Conservation (phyloP, 2,113 vertebrate genomes). For the Spizaetus ornatus region DNA sequence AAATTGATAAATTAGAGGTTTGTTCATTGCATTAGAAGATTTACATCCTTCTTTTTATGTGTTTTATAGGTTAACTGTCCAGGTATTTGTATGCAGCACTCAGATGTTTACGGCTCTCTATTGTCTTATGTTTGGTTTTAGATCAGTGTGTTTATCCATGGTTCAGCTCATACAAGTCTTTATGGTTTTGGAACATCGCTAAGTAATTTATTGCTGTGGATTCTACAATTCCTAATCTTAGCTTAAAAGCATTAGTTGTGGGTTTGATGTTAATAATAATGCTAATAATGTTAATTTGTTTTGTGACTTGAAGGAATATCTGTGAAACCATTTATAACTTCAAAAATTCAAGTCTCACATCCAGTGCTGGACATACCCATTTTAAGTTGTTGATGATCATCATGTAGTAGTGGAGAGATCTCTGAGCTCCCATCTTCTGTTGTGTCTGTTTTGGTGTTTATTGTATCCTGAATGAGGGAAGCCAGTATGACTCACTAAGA, state of each 20-base stretch:
- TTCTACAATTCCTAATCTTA: neutral
- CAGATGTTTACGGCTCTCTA: neutral
- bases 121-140: neutral
- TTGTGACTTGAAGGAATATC: neutral
- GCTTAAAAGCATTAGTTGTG: neutral
- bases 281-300: neutral
- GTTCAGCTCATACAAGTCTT: neutral
- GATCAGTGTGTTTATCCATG: neutral
- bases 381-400: neutral
- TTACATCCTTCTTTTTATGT: neutral
- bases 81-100: neutral
- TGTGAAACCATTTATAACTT: neutral
- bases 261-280: neutral
- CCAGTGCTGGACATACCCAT: neutral
- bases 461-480: neutral
- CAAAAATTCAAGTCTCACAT: neutral
- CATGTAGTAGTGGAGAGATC: neutral
- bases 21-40: neutral
- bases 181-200: neutral
- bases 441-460: neutral
- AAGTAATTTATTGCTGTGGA: neutral
- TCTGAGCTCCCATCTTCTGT: neutral
- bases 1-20: conserved; percentile 64
- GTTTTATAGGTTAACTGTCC: neutral
- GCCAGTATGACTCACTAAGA: neutral